Conservation (phyloP, 2,113 vertebrate species). For the Apeltes quadracus region DNA sequence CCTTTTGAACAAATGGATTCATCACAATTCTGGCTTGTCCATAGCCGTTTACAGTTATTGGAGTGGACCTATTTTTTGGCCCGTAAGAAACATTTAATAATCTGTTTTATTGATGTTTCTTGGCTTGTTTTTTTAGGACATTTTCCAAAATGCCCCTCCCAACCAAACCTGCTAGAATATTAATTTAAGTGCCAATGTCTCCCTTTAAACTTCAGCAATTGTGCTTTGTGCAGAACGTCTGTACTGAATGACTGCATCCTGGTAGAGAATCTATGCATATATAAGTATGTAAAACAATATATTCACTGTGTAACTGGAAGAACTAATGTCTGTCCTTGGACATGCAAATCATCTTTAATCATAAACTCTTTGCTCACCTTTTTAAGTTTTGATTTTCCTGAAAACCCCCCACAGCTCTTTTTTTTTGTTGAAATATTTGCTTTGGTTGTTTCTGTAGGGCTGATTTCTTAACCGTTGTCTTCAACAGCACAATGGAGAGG, state of each 20-base stretch:
- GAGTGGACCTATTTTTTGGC: too few relatives aligned
- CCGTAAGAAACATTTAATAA: too few relatives aligned
- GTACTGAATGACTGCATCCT: not conserved
- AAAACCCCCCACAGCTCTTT: not conserved
- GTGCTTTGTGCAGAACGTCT: not conserved
- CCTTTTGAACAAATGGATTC: not conserved
- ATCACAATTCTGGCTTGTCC: not conserved
- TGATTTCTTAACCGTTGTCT: not conserved
- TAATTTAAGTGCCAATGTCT: not conserved
- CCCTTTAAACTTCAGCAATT: not conserved
- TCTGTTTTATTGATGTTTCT: too few relatives aligned
- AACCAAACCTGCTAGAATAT: not conserved
- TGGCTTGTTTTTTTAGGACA: not conserved
- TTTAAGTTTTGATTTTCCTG: not conserved
- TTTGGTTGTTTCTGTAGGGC: not conserved
- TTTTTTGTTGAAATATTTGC: not conserved
- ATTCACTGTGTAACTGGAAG: not conserved
- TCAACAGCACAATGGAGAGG: slow-evolving; percentile 92
- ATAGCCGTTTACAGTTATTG: not conserved
- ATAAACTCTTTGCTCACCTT: not conserved
- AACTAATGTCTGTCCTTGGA: too few relatives aligned
- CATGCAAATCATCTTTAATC: not conserved
- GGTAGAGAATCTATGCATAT: not conserved
- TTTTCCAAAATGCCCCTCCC: not conserved
- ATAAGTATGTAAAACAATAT: not conserved